These are phyloP conservation scores for Lasioglossum leucozonium DNA, from an alignment of 2,888 invertebrate genomes.

Conservation along the genomic window DNA sequence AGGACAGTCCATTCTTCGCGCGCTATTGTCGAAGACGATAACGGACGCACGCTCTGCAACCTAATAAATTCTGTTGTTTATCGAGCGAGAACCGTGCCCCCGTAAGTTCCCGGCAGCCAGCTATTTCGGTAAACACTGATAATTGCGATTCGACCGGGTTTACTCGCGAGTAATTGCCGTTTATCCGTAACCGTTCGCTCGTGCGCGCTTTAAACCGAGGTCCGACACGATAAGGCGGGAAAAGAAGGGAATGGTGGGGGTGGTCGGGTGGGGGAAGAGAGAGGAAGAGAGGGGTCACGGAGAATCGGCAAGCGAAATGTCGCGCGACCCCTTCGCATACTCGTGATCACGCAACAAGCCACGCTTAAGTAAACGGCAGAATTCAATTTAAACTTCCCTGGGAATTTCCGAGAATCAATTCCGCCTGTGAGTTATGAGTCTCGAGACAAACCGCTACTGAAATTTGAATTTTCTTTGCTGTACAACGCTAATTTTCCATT, in stretches of 20 bases:
- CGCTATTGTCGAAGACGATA: conserved; percentile 7
- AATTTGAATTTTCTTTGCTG: no score
- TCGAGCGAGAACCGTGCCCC: background rate
- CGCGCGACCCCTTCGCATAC: background rate
- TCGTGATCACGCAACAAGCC: background rate
- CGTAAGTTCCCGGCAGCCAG: background rate
- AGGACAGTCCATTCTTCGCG: background rate
- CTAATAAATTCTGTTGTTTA: conserved; percentile 25
- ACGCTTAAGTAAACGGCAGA: conserved; percentile 5
- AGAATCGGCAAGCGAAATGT: background rate
- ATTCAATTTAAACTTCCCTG: conserved; percentile 11
- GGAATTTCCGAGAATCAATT: conserved; percentile 16
- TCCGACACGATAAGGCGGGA: background rate
- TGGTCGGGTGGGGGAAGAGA: rapidly evolving
- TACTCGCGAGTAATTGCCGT: conserved; percentile 16
- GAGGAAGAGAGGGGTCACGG: background rate
- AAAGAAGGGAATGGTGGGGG: background rate
- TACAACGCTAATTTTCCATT: no score
- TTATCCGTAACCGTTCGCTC: conserved; percentile 1
- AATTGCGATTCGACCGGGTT: conserved; percentile 28
- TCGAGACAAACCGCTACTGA: background rate
- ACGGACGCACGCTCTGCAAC: background rate
- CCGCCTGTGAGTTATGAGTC: background rate
- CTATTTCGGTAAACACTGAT: conserved; percentile 22
- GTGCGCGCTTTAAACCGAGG: conserved; percentile 1